Evolutionary conservation across 2,888 invertebrate genomes (phyloP).

Genomic region (Sthenelais limicola): DNA sequence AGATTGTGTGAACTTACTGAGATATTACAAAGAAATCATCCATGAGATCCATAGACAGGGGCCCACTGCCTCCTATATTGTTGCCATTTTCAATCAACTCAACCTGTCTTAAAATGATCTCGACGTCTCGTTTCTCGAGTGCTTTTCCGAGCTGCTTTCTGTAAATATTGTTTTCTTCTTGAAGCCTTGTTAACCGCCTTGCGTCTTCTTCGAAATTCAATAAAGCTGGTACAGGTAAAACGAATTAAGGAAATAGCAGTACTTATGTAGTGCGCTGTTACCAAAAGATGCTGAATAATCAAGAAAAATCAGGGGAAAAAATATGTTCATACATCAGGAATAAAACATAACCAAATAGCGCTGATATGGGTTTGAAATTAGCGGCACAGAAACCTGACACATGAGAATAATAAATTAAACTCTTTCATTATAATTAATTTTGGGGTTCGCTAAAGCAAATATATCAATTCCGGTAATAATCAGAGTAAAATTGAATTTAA

Average conservation of each 20-base stretch:
- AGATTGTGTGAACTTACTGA: slow-evolving; percentile 80
- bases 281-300: too few relatives aligned
- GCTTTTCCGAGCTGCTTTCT: slow-evolving; percentile 70
- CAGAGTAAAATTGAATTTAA: too few relatives aligned
- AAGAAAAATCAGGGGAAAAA: too few relatives aligned
- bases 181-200: slow-evolving; percentile 83
- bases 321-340: too few relatives aligned
- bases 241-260: slow-evolving; percentile 38
- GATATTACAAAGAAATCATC: slow-evolving; percentile 94
- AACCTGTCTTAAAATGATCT: slow-evolving; percentile 10
- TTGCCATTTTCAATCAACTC: background rate
- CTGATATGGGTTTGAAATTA: too few relatives aligned
- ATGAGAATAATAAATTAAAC: too few relatives aligned
- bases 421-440: too few relatives aligned
- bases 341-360: too few relatives aligned
- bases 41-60: slow-evolving; percentile 79
- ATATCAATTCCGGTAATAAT: too few relatives aligned
- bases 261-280: too few relatives aligned
- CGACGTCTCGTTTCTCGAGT: slow-evolving; percentile 22
- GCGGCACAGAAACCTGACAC: too few relatives aligned
- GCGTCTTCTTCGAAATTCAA: slow-evolving; percentile 90
- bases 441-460: too few relatives aligned
- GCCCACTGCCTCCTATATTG: slow-evolving; percentile 6
- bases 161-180: slow-evolving; percentile 86
- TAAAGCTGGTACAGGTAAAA: slow-evolving; percentile 74